These are phyloP conservation scores for Zalophus californianus DNA, from an alignment of 2,797 vertebrate species.

Conservation along the genomic window DNA sequence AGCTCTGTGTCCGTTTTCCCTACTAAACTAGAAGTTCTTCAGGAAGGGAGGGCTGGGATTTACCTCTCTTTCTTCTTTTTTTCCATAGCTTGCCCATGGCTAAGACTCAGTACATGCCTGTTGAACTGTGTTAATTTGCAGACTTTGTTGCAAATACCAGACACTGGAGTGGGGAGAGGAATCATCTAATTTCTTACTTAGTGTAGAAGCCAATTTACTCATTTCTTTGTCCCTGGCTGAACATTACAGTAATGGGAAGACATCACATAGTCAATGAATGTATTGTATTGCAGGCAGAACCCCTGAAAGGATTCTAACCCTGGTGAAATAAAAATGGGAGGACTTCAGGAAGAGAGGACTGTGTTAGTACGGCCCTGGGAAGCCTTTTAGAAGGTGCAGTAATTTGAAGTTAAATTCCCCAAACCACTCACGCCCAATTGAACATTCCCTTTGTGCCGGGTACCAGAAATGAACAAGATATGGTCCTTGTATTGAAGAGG, in stretches of 20 bases:
- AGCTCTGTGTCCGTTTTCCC: neutral
- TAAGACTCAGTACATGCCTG: neutral
- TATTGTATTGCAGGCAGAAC: neutral
- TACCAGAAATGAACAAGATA: neutral
- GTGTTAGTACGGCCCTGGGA: neutral
- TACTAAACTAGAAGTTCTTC: neutral
- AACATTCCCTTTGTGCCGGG: neutral
- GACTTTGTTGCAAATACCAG: neutral
- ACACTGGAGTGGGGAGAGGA: neutral
- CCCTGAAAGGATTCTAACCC: neutral
- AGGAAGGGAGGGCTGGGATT: neutral
- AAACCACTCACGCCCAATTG: neutral
- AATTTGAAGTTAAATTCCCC: neutral
- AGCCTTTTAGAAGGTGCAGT: neutral
- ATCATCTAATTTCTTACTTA: neutral
- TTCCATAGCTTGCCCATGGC: neutral
- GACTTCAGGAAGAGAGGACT: neutral
- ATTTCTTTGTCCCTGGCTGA: neutral
- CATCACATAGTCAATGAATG: neutral
- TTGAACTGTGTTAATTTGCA: neutral
- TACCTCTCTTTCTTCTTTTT: neutral
- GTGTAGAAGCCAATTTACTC: neutral
- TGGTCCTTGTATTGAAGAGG: neutral
- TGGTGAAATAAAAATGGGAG: conserved; percentile 11
- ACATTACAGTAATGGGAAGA: neutral